Evolutionary conservation across 2,113 vertebrate genomes (phyloP).

Genomic region (Laticauda laticaudata): DNA sequence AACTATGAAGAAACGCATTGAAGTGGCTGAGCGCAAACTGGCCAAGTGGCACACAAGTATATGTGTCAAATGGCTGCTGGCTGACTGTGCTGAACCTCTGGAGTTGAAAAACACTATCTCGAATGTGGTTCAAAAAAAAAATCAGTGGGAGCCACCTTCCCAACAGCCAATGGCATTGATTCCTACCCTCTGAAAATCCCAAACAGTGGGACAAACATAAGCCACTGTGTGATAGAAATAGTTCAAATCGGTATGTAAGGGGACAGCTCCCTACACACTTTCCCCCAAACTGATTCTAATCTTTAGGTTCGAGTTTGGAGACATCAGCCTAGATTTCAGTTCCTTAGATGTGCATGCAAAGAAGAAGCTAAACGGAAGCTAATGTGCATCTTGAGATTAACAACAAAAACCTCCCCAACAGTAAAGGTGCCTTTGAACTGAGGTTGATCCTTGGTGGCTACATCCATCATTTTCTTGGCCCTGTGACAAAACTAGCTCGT

Average conservation of each 20-base stretch:
- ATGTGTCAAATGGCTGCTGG: neutral
- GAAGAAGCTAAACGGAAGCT: neutral
- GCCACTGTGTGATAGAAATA: neutral
- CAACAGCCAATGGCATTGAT: neutral
- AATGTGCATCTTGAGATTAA: neutral
- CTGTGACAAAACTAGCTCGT: neutral
- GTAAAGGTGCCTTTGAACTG: neutral
- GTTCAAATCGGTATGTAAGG: neutral
- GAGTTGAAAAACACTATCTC: neutral
- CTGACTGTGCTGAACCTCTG: neutral
- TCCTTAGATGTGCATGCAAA: neutral
- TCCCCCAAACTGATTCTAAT: neutral
- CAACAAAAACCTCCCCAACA: neutral
- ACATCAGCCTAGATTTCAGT: neutral
- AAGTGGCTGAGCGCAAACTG: neutral
- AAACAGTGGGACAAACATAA: neutral
- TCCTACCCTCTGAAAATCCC: neutral
- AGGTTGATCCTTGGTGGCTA: neutral
- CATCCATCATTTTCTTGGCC: neutral
- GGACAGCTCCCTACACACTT: neutral
- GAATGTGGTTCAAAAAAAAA: neutral
- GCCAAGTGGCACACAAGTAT: neutral
- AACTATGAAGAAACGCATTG: neutral
- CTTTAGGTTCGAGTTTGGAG: neutral
- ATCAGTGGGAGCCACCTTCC: neutral